phyloP scores from a whole-genome alignment of 2,797 vertebrate genomes.

The Echiichthys vipera region DNA sequence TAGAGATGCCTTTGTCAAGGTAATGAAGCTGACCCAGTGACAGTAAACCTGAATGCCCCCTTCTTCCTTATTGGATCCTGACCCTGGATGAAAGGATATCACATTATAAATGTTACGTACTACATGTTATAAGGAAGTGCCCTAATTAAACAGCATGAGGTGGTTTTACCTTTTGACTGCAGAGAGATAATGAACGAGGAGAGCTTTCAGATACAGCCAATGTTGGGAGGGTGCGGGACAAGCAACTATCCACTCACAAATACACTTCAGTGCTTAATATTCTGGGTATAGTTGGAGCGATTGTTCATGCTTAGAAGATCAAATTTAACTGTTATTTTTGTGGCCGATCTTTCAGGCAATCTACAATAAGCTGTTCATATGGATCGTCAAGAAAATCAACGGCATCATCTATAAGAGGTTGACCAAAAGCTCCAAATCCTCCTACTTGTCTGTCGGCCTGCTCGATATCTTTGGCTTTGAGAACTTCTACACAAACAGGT shows the following conservation, averaged over 20 bases:
- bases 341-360: slow-evolving; percentile 86
- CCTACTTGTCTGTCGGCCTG: slow-evolving; percentile 87
- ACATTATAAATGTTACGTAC: background rate
- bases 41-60: background rate
- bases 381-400: slow-evolving; percentile 95
- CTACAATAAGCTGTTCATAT: slow-evolving; percentile 92
- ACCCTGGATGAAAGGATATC: background rate
- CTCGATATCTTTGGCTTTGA: slow-evolving; percentile 98
- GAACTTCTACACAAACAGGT: slow-evolving; percentile 95
- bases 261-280: background rate
- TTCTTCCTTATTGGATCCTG: slow-evolving; percentile 42
- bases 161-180: slow-evolving; percentile 6
- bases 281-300: background rate
- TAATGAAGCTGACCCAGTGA: slow-evolving; percentile 50
- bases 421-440: slow-evolving; percentile 63
- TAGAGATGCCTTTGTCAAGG: slow-evolving; percentile 95
- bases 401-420: slow-evolving; percentile 83
- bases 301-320: background rate
- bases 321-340: background rate
- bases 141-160: background rate
- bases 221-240: background rate
- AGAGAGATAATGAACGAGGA: too few relatives aligned
- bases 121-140: background rate
- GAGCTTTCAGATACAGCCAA: background rate
- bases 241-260: background rate